Evolutionary conservation across 1,140 invertebrate genomes (phyloP), one percentile per base, ranked within the genome.

Genomic region (Trypoxylus dichotomus): DNA sequence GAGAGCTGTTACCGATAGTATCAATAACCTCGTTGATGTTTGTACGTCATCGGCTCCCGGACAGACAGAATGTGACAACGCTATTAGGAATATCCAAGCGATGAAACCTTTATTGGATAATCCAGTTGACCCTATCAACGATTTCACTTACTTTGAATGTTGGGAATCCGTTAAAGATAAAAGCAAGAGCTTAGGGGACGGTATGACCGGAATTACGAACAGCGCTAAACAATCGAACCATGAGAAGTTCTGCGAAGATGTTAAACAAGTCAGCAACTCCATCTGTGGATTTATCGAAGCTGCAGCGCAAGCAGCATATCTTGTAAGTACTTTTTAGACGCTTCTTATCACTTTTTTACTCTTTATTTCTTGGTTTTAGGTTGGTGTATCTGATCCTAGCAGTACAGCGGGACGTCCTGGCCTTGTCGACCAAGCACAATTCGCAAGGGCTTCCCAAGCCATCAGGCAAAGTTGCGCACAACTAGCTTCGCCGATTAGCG

Each of bases 1-100:
- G 0, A 90, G 95, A 54, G 91, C 93, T 2, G 95, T 98, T 5
- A 98, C 95, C 0, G 96, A 98, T 80, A 96, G 94, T 83, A 97
- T 98, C 77, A 98, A 98, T 85, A 91, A 95, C 80, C 87, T 98
- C 47, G 93, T 96, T 80, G 93, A 95, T 86, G 92, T 94, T 72
- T 96, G 93, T 85, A 95, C 94, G 3, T 92, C 92, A 58, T 93
- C 94, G 1, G 94, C 95, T 0, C 95, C 96, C 85, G 80, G 97
- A 0, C 96, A 98, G 88, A 97, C 96, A 85, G 98, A 99, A 84
- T 99, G 97, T 86, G 97, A 98, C 84, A 97, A 95, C 84, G 97
- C 98, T 1, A 93, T 98, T n/a, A 90, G 96, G 76, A 95, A 95
- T 84, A 98, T 99, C 78, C 92, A 97, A 85, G 92, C 94, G 54